Percentiles rank a stretch among this genome's conserved stretches.
These are phyloP conservation scores for Monoplex corrugatus DNA, from an alignment of 2,888 invertebrate species.

Conservation along the genomic window DNA sequence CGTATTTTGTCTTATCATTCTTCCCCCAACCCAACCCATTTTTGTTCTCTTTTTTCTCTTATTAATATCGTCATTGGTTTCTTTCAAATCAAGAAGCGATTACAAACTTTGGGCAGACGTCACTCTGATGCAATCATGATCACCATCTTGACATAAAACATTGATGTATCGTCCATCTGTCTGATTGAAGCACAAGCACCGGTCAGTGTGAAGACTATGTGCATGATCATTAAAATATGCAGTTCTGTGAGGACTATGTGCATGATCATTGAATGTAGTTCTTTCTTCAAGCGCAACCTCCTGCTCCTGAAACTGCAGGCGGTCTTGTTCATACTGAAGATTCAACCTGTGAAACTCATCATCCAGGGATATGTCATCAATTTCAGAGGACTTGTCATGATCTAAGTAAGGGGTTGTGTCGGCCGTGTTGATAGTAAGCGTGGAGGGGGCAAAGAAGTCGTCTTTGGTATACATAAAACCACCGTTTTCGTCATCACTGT, in stretches of 20 bases:
- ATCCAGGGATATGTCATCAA: conserved; percentile 34
- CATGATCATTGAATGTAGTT: not conserved
- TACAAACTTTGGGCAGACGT: conserved; percentile 41
- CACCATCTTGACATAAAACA: not conserved
- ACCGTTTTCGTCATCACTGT: not conserved
- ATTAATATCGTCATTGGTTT: too few species aligned
- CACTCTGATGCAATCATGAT: conserved; percentile 35
- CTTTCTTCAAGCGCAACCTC: conserved; percentile 8
- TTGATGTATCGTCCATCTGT: too few species aligned
- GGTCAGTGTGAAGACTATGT: too few species aligned
- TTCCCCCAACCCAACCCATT: too few species aligned
- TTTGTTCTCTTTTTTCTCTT: too few species aligned
- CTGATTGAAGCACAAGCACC: too few species aligned
- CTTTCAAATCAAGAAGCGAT: too few species aligned
- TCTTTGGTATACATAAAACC: not conserved
- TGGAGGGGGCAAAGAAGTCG: conserved; percentile 40
- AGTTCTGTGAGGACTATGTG: not conserved
- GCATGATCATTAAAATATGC: too few species aligned
- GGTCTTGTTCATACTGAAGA: conserved; percentile 24
- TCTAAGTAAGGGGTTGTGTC: conserved; percentile 11
- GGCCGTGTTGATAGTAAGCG: not conserved
- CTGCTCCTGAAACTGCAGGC: not conserved
- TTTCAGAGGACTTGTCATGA: not conserved
- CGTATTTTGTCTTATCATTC: too few species aligned
- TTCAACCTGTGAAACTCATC: conserved; percentile 29